A percentile compares a stretch with the other conserved stretches of the same genome.
phyloP scores from a whole-genome alignment of 2,113 vertebrate species.

The Scopus umbretta region DNA sequence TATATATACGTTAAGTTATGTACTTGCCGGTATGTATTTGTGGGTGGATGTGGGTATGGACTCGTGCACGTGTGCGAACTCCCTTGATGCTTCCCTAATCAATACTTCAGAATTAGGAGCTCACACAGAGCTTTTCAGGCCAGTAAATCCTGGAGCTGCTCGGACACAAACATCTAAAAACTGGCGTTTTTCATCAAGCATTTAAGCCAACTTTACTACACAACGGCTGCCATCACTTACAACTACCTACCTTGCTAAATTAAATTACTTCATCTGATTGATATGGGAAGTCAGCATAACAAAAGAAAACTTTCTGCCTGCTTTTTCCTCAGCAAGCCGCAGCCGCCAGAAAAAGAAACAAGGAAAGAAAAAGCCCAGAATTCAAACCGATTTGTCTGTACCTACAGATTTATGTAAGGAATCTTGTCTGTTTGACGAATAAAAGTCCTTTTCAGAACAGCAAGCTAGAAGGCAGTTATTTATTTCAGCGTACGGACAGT shows the following conservation, averaged over 20 bases:
- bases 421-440: not conserved
- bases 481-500: not conserved
- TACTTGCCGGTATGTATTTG: not conserved
- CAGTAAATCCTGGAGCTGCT: not conserved
- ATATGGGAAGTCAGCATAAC: not conserved
- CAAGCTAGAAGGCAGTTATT: not conserved
- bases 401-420: not conserved
- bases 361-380: not conserved
- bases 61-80: not conserved
- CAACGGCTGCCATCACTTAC: not conserved
- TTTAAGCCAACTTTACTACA: not conserved
- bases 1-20: not conserved
- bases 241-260: conserved; percentile 2
- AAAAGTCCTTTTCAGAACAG: not conserved
- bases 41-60: not conserved
- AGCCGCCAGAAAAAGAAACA: not conserved
- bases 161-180: not conserved
- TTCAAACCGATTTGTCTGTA: not conserved
- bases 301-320: conserved; percentile 8
- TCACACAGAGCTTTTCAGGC: not conserved
- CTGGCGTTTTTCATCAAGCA: not conserved
- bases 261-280: not conserved
- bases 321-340: not conserved
- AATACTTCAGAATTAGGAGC: not conserved
- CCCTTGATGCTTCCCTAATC: not conserved